phyloP scores from a whole-genome alignment of 2,888 invertebrate species.

The Philopedon plagiatum region DNA sequence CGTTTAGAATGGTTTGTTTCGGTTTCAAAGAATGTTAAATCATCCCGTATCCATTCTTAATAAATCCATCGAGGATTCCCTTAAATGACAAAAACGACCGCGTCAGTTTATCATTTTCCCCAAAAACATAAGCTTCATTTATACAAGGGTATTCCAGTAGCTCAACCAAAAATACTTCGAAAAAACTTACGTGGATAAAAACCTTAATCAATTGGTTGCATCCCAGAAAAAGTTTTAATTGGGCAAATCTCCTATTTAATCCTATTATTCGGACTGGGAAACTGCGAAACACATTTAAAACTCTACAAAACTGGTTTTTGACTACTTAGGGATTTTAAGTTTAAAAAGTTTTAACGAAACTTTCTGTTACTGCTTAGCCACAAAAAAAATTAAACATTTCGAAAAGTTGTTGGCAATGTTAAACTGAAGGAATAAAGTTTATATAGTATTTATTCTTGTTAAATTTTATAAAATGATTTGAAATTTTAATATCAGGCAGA shows the following conservation, averaged over 20 bases:
- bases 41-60: no score
- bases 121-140: not conserved
- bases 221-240: slow-evolving; percentile 9
- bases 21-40: no score
- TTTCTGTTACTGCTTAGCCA: not conserved
- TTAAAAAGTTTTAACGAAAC: not conserved
- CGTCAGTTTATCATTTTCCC: no score
- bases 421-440: no score
- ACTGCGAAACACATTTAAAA: not conserved
- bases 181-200: not conserved
- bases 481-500: no score
- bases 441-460: no score
- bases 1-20: no score
- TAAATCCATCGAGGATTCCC: no score
- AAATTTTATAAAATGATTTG: no score
- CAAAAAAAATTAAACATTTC: slow-evolving; percentile 4
- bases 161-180: not conserved
- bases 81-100: no score
- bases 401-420: not conserved
- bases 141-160: not conserved
- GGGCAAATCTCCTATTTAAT: not conserved
- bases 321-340: not conserved
- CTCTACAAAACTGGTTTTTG: not conserved
- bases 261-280: slow-evolving; percentile 6
- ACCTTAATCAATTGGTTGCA: not conserved